Base-by-base conservation (phyloP, 2,888 invertebrate genomes). In the Blera fallax region DNA sequence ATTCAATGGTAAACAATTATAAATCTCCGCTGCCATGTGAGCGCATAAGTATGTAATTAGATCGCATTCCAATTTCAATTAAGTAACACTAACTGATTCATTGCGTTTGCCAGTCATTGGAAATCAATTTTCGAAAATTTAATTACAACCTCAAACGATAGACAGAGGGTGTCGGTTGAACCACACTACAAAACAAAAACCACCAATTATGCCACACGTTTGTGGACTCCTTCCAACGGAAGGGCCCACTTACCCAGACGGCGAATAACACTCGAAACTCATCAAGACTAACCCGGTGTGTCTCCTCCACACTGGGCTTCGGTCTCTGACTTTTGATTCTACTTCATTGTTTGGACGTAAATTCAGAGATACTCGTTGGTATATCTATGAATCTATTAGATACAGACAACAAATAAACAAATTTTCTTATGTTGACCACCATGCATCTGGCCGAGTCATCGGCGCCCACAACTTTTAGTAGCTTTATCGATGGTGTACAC, bases 81-180 rank as follows among this genome's bases (percentile, higher is more conserved):
- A 37, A 54, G 40, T n/a, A 74, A 29, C 62, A 2, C 29, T n/a
- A n/a, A 34, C 16, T 50, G 34, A 40, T 29, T 72, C 70, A 45
- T 29, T 69, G 54, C 18, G n/a, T 14, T 27, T 27, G 48, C 48
- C 48, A 74, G 54, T 64, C 40, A 74, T 74, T 74, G 52, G 40
- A 52, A 74, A 74, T 74, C 52, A 64, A 74, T 74, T 52, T 62
- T 54, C 40, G 21, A 70, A 70, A 73, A 73, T 27, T 37, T 27
- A 73, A 60, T 62, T 62, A 64, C 58, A 56, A 58, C 7, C 43
- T 48, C 27, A 70, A 32, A 29, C 29, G 60, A 14, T 2, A 32
- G 34, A 21, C 37, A 21, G 6, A 24, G 60, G 24, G 6, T 34
- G 50, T 32, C 27, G 6, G 16, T 34, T 24, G 7, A 29, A 18